Evolutionary conservation across 1,140 invertebrate genomes (phyloP).

Genomic region (Bombus pascuorum): DNA sequence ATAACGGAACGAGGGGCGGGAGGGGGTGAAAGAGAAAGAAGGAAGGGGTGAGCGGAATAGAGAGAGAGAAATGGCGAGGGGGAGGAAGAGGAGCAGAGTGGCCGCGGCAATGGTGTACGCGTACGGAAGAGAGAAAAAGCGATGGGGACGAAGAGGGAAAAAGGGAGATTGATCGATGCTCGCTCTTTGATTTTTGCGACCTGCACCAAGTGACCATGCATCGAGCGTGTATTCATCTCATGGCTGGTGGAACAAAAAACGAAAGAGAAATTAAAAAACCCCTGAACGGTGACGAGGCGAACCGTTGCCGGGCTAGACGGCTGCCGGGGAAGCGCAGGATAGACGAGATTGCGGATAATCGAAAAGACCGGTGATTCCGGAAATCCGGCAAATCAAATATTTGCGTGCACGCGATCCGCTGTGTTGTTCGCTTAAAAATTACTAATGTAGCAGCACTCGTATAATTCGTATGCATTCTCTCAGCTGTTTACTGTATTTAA

Average conservation of each 20-base stretch:
- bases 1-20: conserved; percentile 35
- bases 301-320: background rate
- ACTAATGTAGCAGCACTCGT: background rate
- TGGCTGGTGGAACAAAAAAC: conserved; percentile 52
- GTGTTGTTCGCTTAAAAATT: conserved; percentile 11
- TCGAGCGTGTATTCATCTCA: conserved; percentile 59
- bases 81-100: background rate
- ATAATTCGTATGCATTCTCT: background rate
- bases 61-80: background rate
- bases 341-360: conserved; percentile 41
- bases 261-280: conserved; percentile 51
- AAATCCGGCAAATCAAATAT: conserved; percentile 40
- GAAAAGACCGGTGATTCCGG: conserved; percentile 43
- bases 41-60: background rate
- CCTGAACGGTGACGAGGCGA: conserved; percentile 35
- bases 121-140: background rate
- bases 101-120: background rate
- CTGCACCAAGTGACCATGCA: conserved; percentile 53
- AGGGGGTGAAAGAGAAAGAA: background rate
- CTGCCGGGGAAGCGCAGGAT: background rate
- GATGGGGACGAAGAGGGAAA: background rate
- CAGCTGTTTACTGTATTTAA: background rate
- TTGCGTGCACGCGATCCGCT: background rate
- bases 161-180: conserved; percentile 45
- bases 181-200: conserved; percentile 65